A percentile compares a stretch with the other conserved stretches of the same genome.
Conservation (phyloP, 2,888 invertebrate species). For the Apodemia duryi region DNA sequence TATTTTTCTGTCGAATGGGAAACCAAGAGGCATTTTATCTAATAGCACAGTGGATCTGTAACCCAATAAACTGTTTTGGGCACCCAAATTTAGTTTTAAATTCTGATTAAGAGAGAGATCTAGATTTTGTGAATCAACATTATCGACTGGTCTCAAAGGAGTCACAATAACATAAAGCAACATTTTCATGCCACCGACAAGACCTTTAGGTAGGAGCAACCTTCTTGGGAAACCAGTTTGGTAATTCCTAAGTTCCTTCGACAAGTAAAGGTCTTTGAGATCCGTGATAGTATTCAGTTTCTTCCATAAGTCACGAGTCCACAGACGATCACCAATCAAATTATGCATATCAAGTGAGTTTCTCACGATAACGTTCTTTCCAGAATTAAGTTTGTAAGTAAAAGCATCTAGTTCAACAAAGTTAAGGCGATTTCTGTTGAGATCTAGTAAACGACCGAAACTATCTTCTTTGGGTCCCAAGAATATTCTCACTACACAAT, state of each 20-base stretch:
- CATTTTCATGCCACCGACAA: slow-evolving; percentile 81
- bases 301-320: slow-evolving; percentile 82
- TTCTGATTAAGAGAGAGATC: slow-evolving; percentile 48
- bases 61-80: slow-evolving; percentile 61
- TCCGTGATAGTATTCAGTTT: slow-evolving; percentile 77
- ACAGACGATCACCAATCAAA: slow-evolving; percentile 82
- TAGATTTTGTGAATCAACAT: slow-evolving; percentile 50
- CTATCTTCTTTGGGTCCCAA: slow-evolving; percentile 84
- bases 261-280: slow-evolving; percentile 46
- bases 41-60: slow-evolving; percentile 65
- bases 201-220: slow-evolving; percentile 85
- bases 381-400: slow-evolving; percentile 79
- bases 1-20: slow-evolving; percentile 85
- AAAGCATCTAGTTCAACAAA: slow-evolving; percentile 83
- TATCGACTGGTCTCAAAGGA: slow-evolving; percentile 69
- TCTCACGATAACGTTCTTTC: slow-evolving; percentile 82
- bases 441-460: slow-evolving; percentile 73
- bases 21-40: slow-evolving; percentile 84
- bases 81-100: slow-evolving; percentile 22
- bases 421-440: slow-evolving; percentile 79
- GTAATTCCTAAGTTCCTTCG: slow-evolving; percentile 60
- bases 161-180: slow-evolving; percentile 82
- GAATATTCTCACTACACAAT: slow-evolving; percentile 82
- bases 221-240: slow-evolving; percentile 85
- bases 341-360: slow-evolving; percentile 83